Percentiles rank a stretch among this genome's conserved stretches.
Conservation (phyloP, 2,797 vertebrate species). For the Melanotaenia parkinsoni region DNA sequence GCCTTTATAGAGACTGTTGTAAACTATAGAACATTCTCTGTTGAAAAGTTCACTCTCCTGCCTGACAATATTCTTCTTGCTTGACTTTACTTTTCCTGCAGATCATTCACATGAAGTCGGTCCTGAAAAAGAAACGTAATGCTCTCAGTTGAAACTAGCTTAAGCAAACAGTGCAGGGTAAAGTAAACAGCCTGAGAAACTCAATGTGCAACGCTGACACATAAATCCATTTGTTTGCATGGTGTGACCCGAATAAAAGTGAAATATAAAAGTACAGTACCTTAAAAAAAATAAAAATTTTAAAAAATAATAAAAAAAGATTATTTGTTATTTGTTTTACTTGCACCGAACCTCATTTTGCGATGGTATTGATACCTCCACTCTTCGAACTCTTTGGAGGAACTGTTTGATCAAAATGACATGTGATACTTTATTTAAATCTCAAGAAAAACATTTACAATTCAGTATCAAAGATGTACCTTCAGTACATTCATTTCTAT, state of each 20-base stretch:
- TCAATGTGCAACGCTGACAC: constrained; percentile 27
- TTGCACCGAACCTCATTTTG: background rate
- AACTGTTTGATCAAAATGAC: background rate
- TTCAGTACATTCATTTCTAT: background rate
- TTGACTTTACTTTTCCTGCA: constrained; percentile 42
- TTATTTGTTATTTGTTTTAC: background rate
- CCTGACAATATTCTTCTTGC: constrained; percentile 31
- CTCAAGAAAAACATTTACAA: background rate
- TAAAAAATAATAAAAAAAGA: background rate
- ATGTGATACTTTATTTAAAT: background rate
- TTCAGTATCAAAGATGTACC: constrained; percentile 9
- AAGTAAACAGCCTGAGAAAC: constrained; percentile 61
- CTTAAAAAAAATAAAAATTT: background rate
- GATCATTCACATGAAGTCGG: constrained; percentile 40
- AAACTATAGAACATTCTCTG: background rate
- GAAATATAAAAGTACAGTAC: background rate
- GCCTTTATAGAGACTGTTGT: background rate
- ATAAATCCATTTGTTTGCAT: constrained; percentile 8
- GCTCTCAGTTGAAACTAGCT: constrained; percentile 59
- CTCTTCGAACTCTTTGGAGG: background rate
- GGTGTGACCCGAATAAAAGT: background rate
- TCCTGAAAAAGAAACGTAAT: constrained; percentile 41
- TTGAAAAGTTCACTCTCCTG: constrained; percentile 15
- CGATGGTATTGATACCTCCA: background rate
- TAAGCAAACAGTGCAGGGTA: constrained; percentile 59